Base-by-base conservation (phyloP, 1,140 invertebrate species). In the Drosophila elegans region DNA sequence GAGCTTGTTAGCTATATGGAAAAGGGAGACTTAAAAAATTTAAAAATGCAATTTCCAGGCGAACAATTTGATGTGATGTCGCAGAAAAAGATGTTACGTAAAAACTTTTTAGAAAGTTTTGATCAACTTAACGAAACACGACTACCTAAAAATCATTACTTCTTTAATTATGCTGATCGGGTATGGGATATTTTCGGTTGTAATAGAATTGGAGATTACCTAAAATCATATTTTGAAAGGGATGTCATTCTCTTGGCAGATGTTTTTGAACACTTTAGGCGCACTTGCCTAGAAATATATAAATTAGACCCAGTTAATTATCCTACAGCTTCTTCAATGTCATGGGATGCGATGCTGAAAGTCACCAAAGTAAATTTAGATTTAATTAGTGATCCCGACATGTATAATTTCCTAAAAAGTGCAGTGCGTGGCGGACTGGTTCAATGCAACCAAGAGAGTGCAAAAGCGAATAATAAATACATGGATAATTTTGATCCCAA, bases 351-450 rank as follows among this genome's bases (percentile, higher is more conserved):
- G 10, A 62, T 62, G 59, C n/a, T 62, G 0, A 52, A 53, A 10
- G n/a, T 16, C 4, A 44, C 59, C 3, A 42, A 52, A 2, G 11
- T 49, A 34, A 11, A 38, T 5, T 34, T 46, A 3, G 32, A 46
- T 4, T 36, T 59, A 27, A 36, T 61, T 12, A 61, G 59, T 51
- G 48, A 61, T 61, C n/a, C n/a, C 5, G 57, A 61, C 4, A 61
- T 61, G 36, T 29, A 16, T 4, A 32, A 41, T 27, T 61, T 48
- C 13, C 1, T 57, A 6, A 42, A 56, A 21, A 51, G 1, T 2
- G n/a, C 46, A 32, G 34, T 29, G 3, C 25, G 36, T 4, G 36
- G 36, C 3, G 46, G 46, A 9, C 10, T 57, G 5, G 16, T 25
- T 46, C 27, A 57, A 42, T 57, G 55, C 42, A 59, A 12, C 13